These are phyloP conservation scores for Holothuria leucospilota DNA, from an alignment of 53 echinoderm and acorn worm genomes.

Conservation along the genomic window DNA sequence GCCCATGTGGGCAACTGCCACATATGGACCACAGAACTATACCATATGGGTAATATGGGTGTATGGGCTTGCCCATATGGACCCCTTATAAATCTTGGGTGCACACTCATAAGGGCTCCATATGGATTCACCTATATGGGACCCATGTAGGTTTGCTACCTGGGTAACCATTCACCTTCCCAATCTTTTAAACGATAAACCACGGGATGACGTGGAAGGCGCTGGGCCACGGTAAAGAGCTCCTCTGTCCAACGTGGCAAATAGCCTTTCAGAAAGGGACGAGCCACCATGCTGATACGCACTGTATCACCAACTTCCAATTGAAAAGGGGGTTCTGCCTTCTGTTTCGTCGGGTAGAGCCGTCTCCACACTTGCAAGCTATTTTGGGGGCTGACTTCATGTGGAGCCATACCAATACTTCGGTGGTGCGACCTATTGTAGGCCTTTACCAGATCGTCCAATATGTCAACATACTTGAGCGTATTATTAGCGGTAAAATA, in stretches of 20 bases:
- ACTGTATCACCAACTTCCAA: constrained; percentile 20
- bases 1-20: too few species aligned
- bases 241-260: constrained; percentile 58
- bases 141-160: too few species aligned
- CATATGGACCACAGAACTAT: too few species aligned
- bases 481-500: constrained; percentile 41
- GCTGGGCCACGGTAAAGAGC: constrained; percentile 41
- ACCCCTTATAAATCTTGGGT: too few species aligned
- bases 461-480: too few species aligned
- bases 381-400: background rate
- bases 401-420: constrained; percentile 36
- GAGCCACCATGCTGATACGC: constrained; percentile 26
- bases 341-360: background rate
- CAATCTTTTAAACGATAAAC: constrained; percentile 40
- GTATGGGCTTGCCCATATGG: too few species aligned
- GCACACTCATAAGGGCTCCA: too few species aligned
- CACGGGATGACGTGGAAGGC: background rate
- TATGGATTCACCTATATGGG: too few species aligned
- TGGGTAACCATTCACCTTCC: constrained; percentile 4
- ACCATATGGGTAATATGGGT: too few species aligned
- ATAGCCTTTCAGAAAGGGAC: constrained; percentile 56
- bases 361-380: constrained; percentile 18
- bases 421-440: background rate
- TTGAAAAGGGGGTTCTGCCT: background rate
- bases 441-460: too few species aligned